A percentile compares a stretch with the other conserved stretches of the same genome.
These are phyloP conservation scores for Aviceda subcristata DNA, from an alignment of 2,113 vertebrate genomes.

Conservation along the genomic window DNA sequence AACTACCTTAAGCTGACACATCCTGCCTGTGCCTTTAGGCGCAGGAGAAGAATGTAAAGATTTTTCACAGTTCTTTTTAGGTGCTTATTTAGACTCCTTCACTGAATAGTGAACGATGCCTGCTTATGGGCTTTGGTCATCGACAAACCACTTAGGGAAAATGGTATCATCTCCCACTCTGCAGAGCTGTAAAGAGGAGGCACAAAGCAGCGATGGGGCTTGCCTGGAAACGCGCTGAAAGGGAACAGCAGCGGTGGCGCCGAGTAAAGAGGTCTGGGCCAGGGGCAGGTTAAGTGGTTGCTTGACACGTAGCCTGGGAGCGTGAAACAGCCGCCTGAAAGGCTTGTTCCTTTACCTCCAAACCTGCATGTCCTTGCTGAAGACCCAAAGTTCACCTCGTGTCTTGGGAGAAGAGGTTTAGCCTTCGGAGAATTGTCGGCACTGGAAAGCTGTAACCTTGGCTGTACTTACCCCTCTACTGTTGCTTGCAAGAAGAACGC, in stretches of 20 bases:
- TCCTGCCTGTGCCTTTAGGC: background rate
- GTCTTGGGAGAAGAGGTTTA: background rate
- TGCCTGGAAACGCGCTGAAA: background rate
- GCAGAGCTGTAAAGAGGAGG: background rate
- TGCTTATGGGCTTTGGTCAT: background rate
- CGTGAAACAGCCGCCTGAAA: background rate
- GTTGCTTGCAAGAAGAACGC: background rate
- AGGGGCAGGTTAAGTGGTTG: background rate
- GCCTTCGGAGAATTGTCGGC: background rate
- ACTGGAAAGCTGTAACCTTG: background rate
- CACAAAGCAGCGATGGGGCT: background rate
- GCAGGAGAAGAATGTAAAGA: background rate
- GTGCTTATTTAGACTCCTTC: background rate
- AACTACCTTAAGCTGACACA: background rate
- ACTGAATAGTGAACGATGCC: background rate
- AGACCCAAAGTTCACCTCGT: background rate
- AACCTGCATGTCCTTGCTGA: background rate
- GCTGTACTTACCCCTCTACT: background rate
- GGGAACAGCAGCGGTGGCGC: background rate
- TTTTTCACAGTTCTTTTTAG: background rate
- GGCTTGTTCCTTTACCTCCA: rapidly evolving
- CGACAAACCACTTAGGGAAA: background rate
- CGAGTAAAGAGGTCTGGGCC: background rate
- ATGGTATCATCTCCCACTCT: background rate
- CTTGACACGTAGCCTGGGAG: rapidly evolving